A percentile compares a stretch with the other conserved stretches of the same genome.
phyloP scores from a whole-genome alignment of 1,140 invertebrate genomes.

The Hermetia illucens region DNA sequence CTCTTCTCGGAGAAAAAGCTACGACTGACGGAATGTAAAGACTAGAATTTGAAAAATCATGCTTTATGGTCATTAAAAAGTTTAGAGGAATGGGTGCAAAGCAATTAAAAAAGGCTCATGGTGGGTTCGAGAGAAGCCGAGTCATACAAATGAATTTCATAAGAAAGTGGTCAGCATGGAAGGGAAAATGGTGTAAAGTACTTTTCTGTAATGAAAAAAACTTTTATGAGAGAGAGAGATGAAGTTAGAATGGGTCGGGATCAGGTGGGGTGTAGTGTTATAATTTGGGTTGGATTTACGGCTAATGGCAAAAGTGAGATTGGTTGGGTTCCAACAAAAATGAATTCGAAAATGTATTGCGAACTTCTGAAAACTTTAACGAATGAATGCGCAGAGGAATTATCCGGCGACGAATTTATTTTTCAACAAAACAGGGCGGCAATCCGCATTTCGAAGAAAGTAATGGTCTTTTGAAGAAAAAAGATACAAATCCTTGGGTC shows the following conservation, averaged over 20 bases:
- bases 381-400: not conserved
- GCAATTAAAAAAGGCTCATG: too few relatives aligned
- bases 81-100: too few relatives aligned
- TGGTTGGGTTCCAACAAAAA: not conserved
- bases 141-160: too few relatives aligned
- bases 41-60: too few relatives aligned
- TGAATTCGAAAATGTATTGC: not conserved
- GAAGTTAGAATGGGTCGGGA: conserved; percentile 2
- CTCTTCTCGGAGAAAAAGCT: too few relatives aligned
- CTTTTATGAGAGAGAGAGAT: too few relatives aligned
- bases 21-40: too few relatives aligned
- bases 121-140: too few relatives aligned
- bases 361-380: not conserved
- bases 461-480: not conserved
- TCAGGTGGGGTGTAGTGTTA: not conserved
- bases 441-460: not conserved
- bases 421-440: conserved; percentile 5
- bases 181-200: too few relatives aligned
- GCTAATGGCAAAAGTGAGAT: not conserved
- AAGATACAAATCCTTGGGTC: not conserved
- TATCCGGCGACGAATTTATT: not conserved
- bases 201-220: too few relatives aligned
- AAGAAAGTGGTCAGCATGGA: too few relatives aligned
- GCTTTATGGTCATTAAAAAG: too few relatives aligned
- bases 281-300: not conserved